phyloP scores from a whole-genome alignment of 2,888 invertebrate genomes.

The Polydesmus complanatus region DNA sequence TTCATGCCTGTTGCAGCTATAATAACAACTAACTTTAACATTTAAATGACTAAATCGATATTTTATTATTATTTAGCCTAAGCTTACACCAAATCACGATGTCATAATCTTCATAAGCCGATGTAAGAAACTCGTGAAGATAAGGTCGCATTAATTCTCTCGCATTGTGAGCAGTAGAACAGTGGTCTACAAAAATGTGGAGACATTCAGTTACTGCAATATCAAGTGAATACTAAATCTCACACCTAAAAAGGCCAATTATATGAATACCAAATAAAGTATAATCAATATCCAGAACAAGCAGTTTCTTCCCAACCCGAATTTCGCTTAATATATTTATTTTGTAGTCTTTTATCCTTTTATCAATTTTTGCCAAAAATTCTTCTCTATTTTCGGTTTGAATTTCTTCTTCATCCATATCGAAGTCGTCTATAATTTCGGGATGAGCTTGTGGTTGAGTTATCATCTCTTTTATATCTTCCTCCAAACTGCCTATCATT shows the following conservation, averaged over 20 bases:
- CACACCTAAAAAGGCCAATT: background rate
- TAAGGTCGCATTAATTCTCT: conserved; percentile 86
- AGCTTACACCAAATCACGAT: conserved; percentile 81
- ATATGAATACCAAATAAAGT: conserved; percentile 58
- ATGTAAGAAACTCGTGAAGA: conserved; percentile 81
- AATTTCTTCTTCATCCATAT: conserved; percentile 66
- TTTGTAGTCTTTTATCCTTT: conserved; percentile 66
- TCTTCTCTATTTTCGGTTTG: conserved; percentile 49
- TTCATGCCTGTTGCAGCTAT: conserved; percentile 86
- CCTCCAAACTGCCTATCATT: conserved; percentile 93
- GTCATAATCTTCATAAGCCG: conserved; percentile 79
- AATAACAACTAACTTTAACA: conserved; percentile 13
- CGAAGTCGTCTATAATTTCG: conserved; percentile 80
- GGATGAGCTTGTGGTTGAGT: conserved; percentile 66
- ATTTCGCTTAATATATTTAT: conserved; percentile 68
- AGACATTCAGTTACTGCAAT: background rate
- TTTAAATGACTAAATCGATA: too few species aligned
- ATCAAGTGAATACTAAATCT: background rate
- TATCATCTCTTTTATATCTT: conserved; percentile 71
- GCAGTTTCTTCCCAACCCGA: conserved; percentile 68
- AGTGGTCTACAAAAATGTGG: conserved; percentile 46
- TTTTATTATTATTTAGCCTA: background rate
- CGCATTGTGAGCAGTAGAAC: conserved; percentile 77
- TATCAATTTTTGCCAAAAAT: conserved; percentile 48
- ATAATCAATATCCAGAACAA: conserved; percentile 92